Evolutionary conservation across 1,140 invertebrate species (phyloP).

Genomic region (Diorhabda elongata): DNA sequence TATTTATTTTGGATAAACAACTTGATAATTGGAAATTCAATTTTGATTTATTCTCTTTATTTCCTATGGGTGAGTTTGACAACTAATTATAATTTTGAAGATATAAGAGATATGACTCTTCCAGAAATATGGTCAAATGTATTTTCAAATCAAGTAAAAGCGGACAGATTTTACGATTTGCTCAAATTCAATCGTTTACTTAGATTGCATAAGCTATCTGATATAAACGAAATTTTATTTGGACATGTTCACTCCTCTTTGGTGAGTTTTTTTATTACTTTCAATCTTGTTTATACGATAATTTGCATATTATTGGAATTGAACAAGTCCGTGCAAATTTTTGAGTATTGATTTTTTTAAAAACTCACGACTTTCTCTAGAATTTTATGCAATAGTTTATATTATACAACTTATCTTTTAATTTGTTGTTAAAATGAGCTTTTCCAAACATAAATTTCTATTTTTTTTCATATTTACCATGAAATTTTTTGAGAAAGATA

Average conservation of each 20-base stretch:
- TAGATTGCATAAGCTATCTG: slow-evolving; percentile 9
- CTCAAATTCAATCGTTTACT: slow-evolving; percentile 10
- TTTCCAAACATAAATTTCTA: too few relatives aligned
- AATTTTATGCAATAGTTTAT: not conserved
- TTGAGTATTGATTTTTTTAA: too few relatives aligned
- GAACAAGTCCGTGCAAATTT: too few relatives aligned
- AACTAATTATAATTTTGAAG: not conserved
- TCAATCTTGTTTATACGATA: too few relatives aligned
- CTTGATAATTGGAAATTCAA: slow-evolving; percentile 48
- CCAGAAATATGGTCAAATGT: slow-evolving; percentile 38
- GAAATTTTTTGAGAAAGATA: too few relatives aligned
- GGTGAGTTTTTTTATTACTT: not conserved
- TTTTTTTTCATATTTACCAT: too few relatives aligned
- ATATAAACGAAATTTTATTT: not conserved
- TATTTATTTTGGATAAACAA: slow-evolving; percentile 31
- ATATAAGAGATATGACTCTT: slow-evolving; percentile 2
- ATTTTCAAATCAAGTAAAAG: not conserved
- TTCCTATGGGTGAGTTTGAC: slow-evolving; percentile 41
- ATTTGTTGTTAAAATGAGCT: too few relatives aligned
- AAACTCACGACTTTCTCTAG: not conserved
- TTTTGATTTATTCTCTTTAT: slow-evolving; percentile 45
- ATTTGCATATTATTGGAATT: too few relatives aligned
- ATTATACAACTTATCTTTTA: not conserved
- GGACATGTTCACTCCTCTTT: not conserved
- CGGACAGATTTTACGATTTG: slow-evolving; percentile 8